A percentile compares a stretch with the other conserved stretches of the same genome.
These are phyloP conservation scores for Macrophya alboannulata DNA, from an alignment of 2,888 invertebrate species.

Conservation along the genomic window DNA sequence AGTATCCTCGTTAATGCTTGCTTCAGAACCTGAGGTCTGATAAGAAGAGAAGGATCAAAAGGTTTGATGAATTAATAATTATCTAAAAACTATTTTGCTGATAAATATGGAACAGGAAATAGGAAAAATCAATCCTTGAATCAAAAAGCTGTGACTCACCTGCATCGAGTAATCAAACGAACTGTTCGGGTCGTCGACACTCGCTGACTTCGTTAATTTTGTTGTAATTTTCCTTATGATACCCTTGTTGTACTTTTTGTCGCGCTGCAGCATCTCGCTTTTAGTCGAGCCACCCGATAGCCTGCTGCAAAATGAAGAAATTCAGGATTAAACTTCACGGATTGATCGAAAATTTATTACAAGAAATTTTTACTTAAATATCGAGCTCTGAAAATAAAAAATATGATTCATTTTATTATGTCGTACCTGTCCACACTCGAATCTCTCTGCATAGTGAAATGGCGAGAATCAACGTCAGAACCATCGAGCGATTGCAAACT, in stretches of 20 bases:
- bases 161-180: constrained; percentile 75
- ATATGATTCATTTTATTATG: background rate
- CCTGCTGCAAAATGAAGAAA: constrained; percentile 81
- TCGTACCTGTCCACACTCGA: constrained; percentile 89
- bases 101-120: constrained; percentile 78
- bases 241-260: constrained; percentile 91
- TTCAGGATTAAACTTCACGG: too few species aligned
- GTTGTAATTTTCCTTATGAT: constrained; percentile 91
- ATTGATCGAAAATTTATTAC: too few species aligned
- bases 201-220: constrained; percentile 92
- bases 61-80: background rate
- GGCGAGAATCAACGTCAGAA: constrained; percentile 82
- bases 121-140: constrained; percentile 80
- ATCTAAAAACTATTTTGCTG: background rate
- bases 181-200: constrained; percentile 86
- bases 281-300: constrained; percentile 93
- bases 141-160: constrained; percentile 64
- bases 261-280: constrained; percentile 89
- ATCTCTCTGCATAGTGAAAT: constrained; percentile 86
- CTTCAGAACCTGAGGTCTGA: constrained; percentile 77
- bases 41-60: constrained; percentile 35
- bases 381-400: constrained; percentile 11
- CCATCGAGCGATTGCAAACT: constrained; percentile 90
- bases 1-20: constrained; percentile 70
- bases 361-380: background rate